These are phyloP conservation scores for Chelonus insularis DNA, from an alignment of 1,140 invertebrate genomes.

Conservation along the genomic window DNA sequence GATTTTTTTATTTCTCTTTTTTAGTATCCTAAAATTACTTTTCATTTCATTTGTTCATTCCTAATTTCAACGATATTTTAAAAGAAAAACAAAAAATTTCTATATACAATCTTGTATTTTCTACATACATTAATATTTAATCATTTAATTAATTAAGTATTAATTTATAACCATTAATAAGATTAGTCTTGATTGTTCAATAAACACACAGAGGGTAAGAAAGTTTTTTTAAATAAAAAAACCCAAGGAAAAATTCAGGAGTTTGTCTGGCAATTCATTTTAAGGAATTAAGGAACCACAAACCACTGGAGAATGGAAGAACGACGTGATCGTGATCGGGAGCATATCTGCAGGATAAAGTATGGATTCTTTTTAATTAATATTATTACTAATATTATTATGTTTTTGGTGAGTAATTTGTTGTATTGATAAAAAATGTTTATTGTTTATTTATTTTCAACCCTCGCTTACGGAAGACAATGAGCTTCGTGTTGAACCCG, in stretches of 20 bases:
- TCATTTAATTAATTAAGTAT: no score
- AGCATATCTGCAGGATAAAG: not conserved
- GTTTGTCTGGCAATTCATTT: not conserved
- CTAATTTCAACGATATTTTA: no score
- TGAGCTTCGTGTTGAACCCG: constrained; percentile 71
- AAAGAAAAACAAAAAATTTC: not conserved
- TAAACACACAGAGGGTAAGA: no score
- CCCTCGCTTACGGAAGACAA: constrained; percentile 70
- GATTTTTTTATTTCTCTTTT: not conserved
- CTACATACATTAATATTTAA: no score
- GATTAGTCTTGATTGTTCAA: no score
- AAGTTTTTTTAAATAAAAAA: no score
- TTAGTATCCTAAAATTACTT: not conserved
- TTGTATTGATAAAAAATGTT: not conserved
- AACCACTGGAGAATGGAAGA: constrained; percentile 1
- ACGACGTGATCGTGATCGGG: not conserved
- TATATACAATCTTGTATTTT: not conserved
- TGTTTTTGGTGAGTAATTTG: not conserved
- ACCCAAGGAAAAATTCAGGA: not conserved
- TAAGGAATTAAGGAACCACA: not conserved
- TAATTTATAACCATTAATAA: no score
- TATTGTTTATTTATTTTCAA: constrained; percentile 36
- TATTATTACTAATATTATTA: no score
- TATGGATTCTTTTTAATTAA: not conserved
- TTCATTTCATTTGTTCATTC: no score